Percentiles rank a stretch among this genome's conserved stretches.
These are phyloP conservation scores for Sylvilagus bachmani DNA, from an alignment of 2,113 vertebrate genomes.

Conservation along the genomic window DNA sequence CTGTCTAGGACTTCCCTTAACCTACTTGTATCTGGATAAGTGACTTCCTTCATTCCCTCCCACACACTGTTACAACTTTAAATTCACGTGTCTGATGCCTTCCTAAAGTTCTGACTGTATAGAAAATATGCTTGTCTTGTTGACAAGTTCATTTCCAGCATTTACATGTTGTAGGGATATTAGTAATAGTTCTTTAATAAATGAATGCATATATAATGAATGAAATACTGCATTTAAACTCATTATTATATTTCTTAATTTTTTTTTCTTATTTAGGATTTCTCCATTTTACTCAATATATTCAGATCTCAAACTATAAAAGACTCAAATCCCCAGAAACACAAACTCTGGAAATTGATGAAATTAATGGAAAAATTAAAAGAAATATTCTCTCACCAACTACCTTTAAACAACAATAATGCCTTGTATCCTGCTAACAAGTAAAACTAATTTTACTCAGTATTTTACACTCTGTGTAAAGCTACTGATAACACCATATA, in stretches of 20 bases:
- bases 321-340: neutral
- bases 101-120: neutral
- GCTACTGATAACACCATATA: conserved; percentile 35
- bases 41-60: neutral
- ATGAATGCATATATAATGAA: neutral
- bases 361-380: neutral
- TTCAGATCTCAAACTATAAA: neutral
- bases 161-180: neutral
- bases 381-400: neutral
- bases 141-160: neutral
- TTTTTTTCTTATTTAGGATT: neutral
- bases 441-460: neutral
- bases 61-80: neutral
- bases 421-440: neutral
- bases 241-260: neutral
- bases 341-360: neutral
- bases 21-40: neutral
- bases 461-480: neutral
- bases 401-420: neutral
- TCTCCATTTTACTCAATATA: neutral
- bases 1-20: neutral
- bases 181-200: neutral
- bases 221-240: neutral
- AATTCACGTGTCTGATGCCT: neutral
- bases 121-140: neutral